A percentile compares a stretch with the other conserved stretches of the same genome.
Evolutionary conservation across 37 sponge, comb jelly and placozoan genomes (phyloP).

Genomic region (Eunapius fragilis): DNA sequence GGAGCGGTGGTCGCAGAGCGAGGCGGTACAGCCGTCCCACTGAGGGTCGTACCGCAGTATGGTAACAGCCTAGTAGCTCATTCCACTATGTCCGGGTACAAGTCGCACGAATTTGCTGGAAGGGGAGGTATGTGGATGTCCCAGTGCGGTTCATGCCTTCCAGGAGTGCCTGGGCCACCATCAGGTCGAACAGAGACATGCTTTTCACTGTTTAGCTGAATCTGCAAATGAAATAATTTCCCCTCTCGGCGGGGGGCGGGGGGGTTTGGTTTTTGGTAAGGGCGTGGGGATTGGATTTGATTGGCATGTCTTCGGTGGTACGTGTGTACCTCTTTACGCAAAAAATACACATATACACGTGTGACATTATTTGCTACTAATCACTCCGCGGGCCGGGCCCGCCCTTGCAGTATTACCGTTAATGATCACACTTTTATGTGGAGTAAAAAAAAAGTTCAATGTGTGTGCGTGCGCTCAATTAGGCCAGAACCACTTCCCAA

Average conservation of each 20-base stretch:
- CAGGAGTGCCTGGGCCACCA: constrained; percentile 66
- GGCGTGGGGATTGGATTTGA: too few relatives aligned
- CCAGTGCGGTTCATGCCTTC: constrained; percentile 39
- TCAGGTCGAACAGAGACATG: constrained; percentile 50
- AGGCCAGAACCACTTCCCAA: constrained; percentile 77
- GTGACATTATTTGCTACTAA: too few relatives aligned
- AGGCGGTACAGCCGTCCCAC: constrained; percentile 1
- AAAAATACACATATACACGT: too few relatives aligned
- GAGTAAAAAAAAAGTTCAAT: neutral
- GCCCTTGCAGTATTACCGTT: too few relatives aligned
- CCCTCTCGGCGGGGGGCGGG: too few relatives aligned
- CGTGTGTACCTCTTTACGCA: too few relatives aligned
- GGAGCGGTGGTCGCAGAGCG: neutral
- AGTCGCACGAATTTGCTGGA: constrained; percentile 5
- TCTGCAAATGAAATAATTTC: neutral
- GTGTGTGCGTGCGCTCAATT: constrained; percentile 6
- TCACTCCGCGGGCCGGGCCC: too few relatives aligned
- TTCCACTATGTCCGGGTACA: constrained; percentile 41
- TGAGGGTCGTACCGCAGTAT: constrained; percentile 2
- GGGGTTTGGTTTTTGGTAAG: too few relatives aligned
- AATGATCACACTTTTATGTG: too few relatives aligned
- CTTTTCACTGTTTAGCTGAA: neutral
- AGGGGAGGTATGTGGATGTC: constrained; percentile 38
- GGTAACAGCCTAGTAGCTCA: constrained; percentile 48
- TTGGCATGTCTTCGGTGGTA: too few relatives aligned